Evolutionary conservation across 2,888 invertebrate species (phyloP).

Genomic region (Mallateleia sp.): DNA sequence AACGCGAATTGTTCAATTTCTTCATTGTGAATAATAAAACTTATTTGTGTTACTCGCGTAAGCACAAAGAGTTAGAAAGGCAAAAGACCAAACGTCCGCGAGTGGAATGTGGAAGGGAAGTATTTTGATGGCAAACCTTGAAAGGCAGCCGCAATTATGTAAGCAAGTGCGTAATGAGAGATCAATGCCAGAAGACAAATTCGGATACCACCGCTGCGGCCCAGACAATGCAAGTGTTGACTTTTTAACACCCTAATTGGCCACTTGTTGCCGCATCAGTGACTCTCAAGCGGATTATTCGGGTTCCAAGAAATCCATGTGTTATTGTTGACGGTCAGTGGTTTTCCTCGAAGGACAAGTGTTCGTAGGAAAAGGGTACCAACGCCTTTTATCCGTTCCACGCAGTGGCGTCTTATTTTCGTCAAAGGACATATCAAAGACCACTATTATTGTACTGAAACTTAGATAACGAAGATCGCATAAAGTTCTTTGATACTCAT

Average conservation of each 20-base stretch:
- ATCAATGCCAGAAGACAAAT: constrained; percentile 25
- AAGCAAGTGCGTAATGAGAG: constrained; percentile 9
- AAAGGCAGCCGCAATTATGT: constrained; percentile 21
- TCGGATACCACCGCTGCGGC: not conserved
- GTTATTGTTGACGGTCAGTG: not conserved
- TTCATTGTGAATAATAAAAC: constrained; percentile 12
- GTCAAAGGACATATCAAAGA: too few species aligned
- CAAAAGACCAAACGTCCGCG: not conserved
- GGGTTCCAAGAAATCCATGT: not conserved
- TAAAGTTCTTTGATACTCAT: too few species aligned
- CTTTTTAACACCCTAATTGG: constrained; percentile 44
- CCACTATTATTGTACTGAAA: too few species aligned
- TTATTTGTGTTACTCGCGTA: constrained; percentile 15
- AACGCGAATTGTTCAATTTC: constrained; percentile 15
- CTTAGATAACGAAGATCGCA: too few species aligned
- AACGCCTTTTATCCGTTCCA: not conserved
- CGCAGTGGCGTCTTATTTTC: not conserved
- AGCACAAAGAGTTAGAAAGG: constrained; percentile 38
- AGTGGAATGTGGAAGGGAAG: constrained; percentile 40
- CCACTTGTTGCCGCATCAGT: constrained; percentile 34
- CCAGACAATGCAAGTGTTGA: constrained; percentile 10
- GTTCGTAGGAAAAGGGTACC: not conserved
- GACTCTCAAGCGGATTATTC: constrained; percentile 12
- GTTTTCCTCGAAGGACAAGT: not conserved
- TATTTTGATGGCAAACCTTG: constrained; percentile 47